Conservation (phyloP, 2,888 invertebrate genomes). For the Nineta flava region DNA sequence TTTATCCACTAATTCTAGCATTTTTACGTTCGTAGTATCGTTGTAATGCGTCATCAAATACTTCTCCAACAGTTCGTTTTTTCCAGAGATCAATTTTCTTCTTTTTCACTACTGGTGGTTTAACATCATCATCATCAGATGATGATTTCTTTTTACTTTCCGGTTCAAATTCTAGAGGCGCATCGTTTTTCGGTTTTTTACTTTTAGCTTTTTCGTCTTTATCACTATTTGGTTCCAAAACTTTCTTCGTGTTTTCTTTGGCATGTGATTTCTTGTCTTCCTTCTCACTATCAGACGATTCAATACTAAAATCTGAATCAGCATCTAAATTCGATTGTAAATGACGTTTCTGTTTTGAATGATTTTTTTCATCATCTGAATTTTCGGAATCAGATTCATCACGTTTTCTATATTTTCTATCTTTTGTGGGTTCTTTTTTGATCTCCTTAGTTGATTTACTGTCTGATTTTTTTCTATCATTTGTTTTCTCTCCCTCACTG, state of each 20-base stretch:
- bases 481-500: slow-evolving; percentile 4
- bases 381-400: slow-evolving; percentile 29
- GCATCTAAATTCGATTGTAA: slow-evolving; percentile 49
- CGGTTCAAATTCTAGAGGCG: slow-evolving; percentile 10
- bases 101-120: slow-evolving; percentile 17
- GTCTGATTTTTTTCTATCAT: background rate
- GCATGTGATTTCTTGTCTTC: slow-evolving; percentile 14
- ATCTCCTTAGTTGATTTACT: background rate
- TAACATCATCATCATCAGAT: slow-evolving; percentile 7
- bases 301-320: slow-evolving; percentile 57
- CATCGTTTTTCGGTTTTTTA: slow-evolving; percentile 11
- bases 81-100: slow-evolving; percentile 61
- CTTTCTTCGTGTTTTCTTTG: slow-evolving; percentile 14
- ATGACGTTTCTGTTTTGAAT: slow-evolving; percentile 30
- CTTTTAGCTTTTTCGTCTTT: slow-evolving; percentile 13
- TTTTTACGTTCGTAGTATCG: slow-evolving; percentile 63
- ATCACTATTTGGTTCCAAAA: slow-evolving; percentile 11
- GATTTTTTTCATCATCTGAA: slow-evolving; percentile 22
- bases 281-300: slow-evolving; percentile 33
- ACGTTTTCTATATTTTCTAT: slow-evolving; percentile 44
- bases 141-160: slow-evolving; percentile 10
- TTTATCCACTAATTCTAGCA: background rate
- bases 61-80: slow-evolving; percentile 65
- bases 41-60: slow-evolving; percentile 58
- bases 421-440: slow-evolving; percentile 17